Conservation (phyloP, 2,888 invertebrate genomes). For the Uropetala carovei region DNA sequence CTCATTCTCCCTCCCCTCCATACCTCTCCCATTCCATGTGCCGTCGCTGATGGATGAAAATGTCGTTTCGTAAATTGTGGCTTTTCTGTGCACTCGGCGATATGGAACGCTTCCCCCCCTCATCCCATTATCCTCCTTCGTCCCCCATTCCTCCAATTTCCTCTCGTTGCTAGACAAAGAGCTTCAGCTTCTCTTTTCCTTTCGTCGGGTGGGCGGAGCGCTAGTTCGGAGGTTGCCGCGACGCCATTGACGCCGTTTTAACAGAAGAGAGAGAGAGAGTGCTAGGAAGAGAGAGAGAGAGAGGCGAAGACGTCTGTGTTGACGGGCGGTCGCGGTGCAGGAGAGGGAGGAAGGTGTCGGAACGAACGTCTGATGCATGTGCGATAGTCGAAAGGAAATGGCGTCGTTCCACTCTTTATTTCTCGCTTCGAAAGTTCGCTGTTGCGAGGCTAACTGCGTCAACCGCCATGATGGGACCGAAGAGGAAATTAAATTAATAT, state of each 20-base stretch:
- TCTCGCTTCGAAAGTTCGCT: neutral
- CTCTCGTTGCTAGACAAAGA: too few relatives aligned
- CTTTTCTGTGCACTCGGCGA: neutral
- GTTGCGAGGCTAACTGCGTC: neutral
- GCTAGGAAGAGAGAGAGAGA: neutral
- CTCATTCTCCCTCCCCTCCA: too few relatives aligned
- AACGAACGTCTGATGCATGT: neutral
- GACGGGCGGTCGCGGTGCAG: neutral
- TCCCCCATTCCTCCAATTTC: too few relatives aligned
- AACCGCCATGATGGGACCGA: neutral
- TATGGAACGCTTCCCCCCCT: too few relatives aligned
- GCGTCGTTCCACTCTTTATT: neutral
- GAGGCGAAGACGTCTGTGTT: neutral
- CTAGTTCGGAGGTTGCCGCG: neutral
- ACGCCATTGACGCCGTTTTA: neutral
- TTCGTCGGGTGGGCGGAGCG: neutral
- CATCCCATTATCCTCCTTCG: too few relatives aligned
- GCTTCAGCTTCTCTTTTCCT: too few relatives aligned
- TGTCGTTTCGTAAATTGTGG: neutral
- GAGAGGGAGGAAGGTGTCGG: neutral
- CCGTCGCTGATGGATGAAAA: neutral
- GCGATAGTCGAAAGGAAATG: neutral
- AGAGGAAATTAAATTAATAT: slow-evolving; percentile 22
- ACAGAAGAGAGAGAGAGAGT: neutral
- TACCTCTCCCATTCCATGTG: too few relatives aligned